Conservation (phyloP, 2,888 invertebrate genomes). For the Chymomyza amoena region DNA sequence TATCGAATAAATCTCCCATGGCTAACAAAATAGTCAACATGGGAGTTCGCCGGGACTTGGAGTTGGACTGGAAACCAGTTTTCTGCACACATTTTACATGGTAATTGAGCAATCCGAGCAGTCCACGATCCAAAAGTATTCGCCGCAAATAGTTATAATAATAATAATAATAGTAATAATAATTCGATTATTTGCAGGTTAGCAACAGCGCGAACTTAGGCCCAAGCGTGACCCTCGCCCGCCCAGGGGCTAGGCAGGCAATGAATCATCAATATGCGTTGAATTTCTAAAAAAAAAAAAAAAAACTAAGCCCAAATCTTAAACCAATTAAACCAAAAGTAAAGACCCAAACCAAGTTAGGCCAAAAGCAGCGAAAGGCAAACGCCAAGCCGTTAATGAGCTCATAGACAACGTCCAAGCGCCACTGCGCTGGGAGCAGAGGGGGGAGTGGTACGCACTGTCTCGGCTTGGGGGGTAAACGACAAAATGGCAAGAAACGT, state of each 20-base stretch:
- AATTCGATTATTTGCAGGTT: neutral
- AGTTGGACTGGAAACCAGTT: neutral
- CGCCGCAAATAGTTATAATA: no score
- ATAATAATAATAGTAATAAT: neutral
- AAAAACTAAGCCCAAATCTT: neutral
- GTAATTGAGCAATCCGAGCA: no score
- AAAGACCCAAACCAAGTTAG: neutral
- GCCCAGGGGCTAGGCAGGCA: conserved; percentile 15
- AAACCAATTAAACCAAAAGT: neutral
- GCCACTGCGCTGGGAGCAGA: neutral
- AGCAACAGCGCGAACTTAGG: conserved; percentile 44
- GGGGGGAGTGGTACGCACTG: no score
- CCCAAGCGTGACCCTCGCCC: conserved; percentile 56
- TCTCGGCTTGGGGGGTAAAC: neutral
- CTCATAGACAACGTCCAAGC: neutral
- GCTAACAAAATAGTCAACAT: no score
- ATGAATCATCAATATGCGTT: conserved; percentile 1
- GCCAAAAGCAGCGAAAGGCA: conserved; percentile 49
- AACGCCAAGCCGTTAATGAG: conserved; percentile 1
- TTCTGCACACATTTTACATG: neutral
- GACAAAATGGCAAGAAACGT: conserved; percentile 1
- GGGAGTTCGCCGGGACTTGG: no score
- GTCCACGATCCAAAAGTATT: no score
- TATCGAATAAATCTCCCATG: no score
- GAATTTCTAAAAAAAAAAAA: neutral